Percentiles rank a stretch among this genome's conserved stretches.
These are phyloP conservation scores for Helleia helle DNA, from an alignment of 2,888 invertebrate genomes.

Conservation along the genomic window DNA sequence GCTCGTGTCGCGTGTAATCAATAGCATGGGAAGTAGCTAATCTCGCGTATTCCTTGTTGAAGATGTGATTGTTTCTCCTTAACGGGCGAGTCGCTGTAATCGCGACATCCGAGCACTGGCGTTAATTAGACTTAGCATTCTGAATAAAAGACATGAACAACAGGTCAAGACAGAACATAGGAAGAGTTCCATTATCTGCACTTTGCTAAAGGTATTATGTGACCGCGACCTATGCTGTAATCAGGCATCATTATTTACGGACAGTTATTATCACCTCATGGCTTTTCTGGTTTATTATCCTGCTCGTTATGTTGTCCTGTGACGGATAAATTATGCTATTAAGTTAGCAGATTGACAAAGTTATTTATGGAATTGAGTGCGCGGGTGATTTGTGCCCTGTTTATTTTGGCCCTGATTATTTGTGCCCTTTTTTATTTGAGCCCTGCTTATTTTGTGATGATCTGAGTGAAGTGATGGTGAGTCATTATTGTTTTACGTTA, in stretches of 20 bases:
- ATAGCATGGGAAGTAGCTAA: conserved; percentile 33
- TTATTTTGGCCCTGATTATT: too few relatives aligned
- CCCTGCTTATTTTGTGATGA: conserved; percentile 26
- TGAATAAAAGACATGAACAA: conserved; percentile 38
- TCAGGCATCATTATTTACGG: conserved; percentile 72
- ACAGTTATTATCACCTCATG: conserved; percentile 72
- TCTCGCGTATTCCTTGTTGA: conserved; percentile 52
- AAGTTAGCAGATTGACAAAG: conserved; percentile 74
- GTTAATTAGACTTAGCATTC: conserved; percentile 65
- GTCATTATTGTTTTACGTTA: conserved; percentile 31
- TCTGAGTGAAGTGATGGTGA: conserved; percentile 22
- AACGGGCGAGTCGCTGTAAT: conserved; percentile 57
- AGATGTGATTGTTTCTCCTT: conserved; percentile 69
- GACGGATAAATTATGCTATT: conserved; percentile 72
- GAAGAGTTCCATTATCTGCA: conserved; percentile 30
- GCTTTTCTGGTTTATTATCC: conserved; percentile 73
- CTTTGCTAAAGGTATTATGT: conserved; percentile 25
- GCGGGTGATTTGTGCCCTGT: conserved; percentile 50
- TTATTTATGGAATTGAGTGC: conserved; percentile 69
- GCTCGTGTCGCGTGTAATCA: conserved; percentile 12
- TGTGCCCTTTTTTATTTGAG: conserved; percentile 45
- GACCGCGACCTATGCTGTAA: conserved; percentile 50
- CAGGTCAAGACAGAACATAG: conserved; percentile 40
- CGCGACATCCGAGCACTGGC: conserved; percentile 58
- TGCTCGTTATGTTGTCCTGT: conserved; percentile 71